These are phyloP conservation scores for Microctonus aethiopoides DNA, from an alignment of 2,888 invertebrate genomes.

Conservation along the genomic window DNA sequence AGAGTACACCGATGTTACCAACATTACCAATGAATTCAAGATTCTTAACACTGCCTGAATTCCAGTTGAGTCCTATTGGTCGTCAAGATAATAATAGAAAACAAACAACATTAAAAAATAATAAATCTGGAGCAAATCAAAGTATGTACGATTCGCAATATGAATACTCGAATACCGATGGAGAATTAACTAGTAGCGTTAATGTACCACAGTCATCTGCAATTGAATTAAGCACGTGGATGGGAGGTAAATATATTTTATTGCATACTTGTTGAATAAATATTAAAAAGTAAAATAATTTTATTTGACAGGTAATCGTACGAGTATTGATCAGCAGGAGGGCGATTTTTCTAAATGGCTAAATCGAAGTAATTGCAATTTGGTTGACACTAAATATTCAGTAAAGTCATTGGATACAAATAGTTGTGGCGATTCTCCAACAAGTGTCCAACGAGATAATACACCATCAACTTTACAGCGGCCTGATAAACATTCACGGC, in stretches of 20 bases:
- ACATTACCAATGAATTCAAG: conserved; percentile 54
- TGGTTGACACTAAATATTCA: conserved; percentile 44
- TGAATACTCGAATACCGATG: conserved; percentile 49
- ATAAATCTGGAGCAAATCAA: conserved; percentile 68
- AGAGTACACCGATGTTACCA: conserved; percentile 64
- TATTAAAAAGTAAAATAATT: not conserved
- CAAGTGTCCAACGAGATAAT: conserved; percentile 55
- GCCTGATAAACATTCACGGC: conserved; percentile 63
- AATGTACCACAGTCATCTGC: conserved; percentile 70
- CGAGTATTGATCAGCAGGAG: conserved; percentile 48
- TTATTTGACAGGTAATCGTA: conserved; percentile 51
- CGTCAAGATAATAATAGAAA: conserved; percentile 46
- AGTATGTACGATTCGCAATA: conserved; percentile 63
- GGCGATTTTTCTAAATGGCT: conserved; percentile 65
- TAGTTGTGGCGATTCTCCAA: conserved; percentile 48
- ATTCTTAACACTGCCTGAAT: conserved; percentile 56
- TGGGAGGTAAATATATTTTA: conserved; percentile 70
- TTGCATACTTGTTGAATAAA: not conserved
- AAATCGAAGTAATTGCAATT: conserved; percentile 44
- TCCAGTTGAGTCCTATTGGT: conserved; percentile 64
- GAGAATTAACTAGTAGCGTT: conserved; percentile 57
- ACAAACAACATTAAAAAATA: conserved; percentile 66
- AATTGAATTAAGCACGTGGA: conserved; percentile 77
- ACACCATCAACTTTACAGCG: conserved; percentile 61
- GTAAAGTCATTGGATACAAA: conserved; percentile 32